A percentile compares a stretch with the other conserved stretches of the same genome.
These are phyloP conservation scores for Cremastinae sp. DNA, from an alignment of 2,888 invertebrate genomes.

Conservation along the genomic window DNA sequence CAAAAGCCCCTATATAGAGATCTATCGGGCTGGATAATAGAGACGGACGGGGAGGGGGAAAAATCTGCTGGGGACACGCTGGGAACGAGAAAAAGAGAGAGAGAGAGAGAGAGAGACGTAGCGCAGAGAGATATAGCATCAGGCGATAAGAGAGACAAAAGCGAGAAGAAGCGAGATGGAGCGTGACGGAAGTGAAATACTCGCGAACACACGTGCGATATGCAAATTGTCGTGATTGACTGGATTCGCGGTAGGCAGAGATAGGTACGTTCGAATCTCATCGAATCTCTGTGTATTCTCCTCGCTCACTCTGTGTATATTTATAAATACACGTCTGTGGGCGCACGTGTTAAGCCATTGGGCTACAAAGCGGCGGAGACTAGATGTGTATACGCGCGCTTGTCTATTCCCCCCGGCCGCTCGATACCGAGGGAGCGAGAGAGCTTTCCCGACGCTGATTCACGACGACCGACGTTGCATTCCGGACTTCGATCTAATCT, in stretches of 20 bases:
- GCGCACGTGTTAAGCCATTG: neutral
- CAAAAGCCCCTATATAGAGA: conserved; percentile 68
- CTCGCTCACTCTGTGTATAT: neutral
- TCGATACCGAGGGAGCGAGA: neutral
- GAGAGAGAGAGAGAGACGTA: conserved; percentile 51
- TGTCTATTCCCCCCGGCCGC: conserved; percentile 4
- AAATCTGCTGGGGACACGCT: conserved; percentile 41
- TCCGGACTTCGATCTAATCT: conserved; percentile 33
- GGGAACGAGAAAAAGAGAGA: conserved; percentile 36
- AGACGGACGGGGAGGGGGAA: conserved; percentile 63
- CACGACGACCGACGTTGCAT: conserved; percentile 33
- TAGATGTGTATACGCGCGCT: conserved; percentile 43
- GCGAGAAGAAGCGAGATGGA: neutral
- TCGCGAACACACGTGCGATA: conserved; percentile 61
- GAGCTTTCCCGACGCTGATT: conserved; percentile 42
- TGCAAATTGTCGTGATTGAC: conserved; percentile 74
- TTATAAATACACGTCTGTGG: neutral
- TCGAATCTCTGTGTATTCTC: conserved; percentile 48
- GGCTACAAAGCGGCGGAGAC: conserved; percentile 30
- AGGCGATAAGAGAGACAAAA: conserved; percentile 32
- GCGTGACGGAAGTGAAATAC: conserved; percentile 33
- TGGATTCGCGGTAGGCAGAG: conserved; percentile 66
- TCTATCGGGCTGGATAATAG: conserved; percentile 65
- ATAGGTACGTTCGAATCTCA: conserved; percentile 49
- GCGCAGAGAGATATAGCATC: conserved; percentile 45